Evolutionary conservation across 2,113 vertebrate species (phyloP).

Genomic region (Barbus barbus): DNA sequence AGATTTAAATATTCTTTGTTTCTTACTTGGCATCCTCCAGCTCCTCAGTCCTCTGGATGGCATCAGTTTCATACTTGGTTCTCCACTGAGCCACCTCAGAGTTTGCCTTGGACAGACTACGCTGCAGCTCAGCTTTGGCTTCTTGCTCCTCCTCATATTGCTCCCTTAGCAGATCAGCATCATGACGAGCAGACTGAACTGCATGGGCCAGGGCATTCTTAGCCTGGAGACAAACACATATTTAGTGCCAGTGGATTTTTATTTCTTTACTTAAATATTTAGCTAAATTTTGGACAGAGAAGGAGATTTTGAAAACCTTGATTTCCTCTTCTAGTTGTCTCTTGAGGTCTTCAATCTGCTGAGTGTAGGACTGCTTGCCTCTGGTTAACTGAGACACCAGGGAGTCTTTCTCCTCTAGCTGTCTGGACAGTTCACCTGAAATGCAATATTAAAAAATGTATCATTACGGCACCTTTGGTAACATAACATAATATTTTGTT

Average conservation of each 20-base stretch:
- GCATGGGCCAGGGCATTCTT: slow-evolving; percentile 71
- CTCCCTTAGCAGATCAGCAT: slow-evolving; percentile 73
- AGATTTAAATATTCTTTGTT: background rate
- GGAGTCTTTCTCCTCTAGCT: slow-evolving; percentile 78
- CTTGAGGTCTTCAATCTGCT: slow-evolving; percentile 80
- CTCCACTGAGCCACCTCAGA: slow-evolving; percentile 78
- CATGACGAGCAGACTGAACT: slow-evolving; percentile 72
- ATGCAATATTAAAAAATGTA: background rate
- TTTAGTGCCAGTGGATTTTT: too few relatives aligned
- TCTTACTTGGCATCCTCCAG: slow-evolving; percentile 75
- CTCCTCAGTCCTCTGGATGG: slow-evolving; percentile 70
- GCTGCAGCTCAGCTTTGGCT: slow-evolving; percentile 72
- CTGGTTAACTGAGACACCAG: slow-evolving; percentile 77
- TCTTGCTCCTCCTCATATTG: slow-evolving; percentile 62
- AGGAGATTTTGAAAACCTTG: slow-evolving; percentile 38
- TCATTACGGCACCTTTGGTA: too few relatives aligned
- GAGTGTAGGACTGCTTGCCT: slow-evolving; percentile 76
- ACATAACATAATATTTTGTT: background rate
- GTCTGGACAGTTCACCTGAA: slow-evolving; percentile 62
- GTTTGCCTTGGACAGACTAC: slow-evolving; percentile 77
- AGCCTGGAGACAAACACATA: slow-evolving; percentile 17
- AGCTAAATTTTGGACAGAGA: too few relatives aligned
- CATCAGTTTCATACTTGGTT: slow-evolving; percentile 69
- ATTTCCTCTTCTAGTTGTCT: slow-evolving; percentile 80
- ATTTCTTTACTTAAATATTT: too few relatives aligned